Percentiles rank a stretch among this genome's conserved stretches.
phyloP scores from a whole-genome alignment of 2,797 vertebrate species.

The Pampus argenteus region DNA sequence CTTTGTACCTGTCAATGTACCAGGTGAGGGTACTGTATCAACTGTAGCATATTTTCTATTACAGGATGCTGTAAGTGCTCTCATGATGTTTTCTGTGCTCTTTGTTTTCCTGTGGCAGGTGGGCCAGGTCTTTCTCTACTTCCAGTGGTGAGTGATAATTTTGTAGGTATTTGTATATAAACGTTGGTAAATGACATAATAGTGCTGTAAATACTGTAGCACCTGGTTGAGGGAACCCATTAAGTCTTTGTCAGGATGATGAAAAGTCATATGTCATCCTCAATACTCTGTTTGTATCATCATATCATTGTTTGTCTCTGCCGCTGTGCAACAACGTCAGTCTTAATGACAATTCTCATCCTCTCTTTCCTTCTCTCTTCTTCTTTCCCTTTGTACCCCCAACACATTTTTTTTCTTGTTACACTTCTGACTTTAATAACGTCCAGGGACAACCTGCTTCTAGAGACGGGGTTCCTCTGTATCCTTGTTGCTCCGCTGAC shows the following conservation, averaged over 20 bases:
- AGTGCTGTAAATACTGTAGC: slow-evolving; percentile 14
- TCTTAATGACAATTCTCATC: neutral
- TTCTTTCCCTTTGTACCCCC: neutral
- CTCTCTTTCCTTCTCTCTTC: neutral
- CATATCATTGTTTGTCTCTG: slow-evolving; percentile 16
- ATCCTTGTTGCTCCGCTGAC: slow-evolving; percentile 90
- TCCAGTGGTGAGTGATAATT: slow-evolving; percentile 93
- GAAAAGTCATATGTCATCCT: too few species aligned
- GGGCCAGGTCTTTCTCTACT: slow-evolving; percentile 96
- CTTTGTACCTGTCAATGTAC: slow-evolving; percentile 88
- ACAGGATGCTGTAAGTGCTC: neutral
- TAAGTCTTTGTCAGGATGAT: slow-evolving; percentile 1
- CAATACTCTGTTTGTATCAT: slow-evolving; percentile 20
- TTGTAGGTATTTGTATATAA: slow-evolving; percentile 5
- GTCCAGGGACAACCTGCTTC: slow-evolving; percentile 92
- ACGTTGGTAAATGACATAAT: neutral
- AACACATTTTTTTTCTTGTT: neutral
- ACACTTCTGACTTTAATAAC: neutral
- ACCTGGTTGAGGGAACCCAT: neutral
- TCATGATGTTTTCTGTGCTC: neutral
- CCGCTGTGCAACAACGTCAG: slow-evolving; percentile 25
- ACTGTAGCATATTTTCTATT: slow-evolving; percentile 20
- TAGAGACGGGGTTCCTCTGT: slow-evolving; percentile 92
- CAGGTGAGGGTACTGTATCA: slow-evolving; percentile 80
- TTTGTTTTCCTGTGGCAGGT: slow-evolving; percentile 82